These are phyloP conservation scores for Ciconia boyciana DNA, from an alignment of 2,113 vertebrate species.

Conservation along the genomic window DNA sequence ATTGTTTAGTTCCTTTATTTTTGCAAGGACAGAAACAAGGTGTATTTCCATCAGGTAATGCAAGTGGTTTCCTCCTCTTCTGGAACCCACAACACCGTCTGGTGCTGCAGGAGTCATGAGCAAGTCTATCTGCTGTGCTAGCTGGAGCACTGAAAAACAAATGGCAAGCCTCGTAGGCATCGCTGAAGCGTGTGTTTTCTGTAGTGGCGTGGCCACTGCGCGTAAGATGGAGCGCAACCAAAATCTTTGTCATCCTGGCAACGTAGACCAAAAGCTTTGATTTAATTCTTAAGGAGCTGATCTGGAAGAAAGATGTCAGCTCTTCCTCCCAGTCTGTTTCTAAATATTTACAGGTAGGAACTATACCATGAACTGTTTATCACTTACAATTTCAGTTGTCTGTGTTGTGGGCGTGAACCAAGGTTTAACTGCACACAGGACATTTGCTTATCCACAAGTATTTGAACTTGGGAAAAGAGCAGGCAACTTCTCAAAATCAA, in stretches of 20 bases:
- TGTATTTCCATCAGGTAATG: not conserved
- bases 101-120: not conserved
- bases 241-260: not conserved
- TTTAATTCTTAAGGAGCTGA: not conserved
- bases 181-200: not conserved
- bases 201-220: too few species aligned
- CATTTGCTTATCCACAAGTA: not conserved
- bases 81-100: not conserved
- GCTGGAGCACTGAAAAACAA: not conserved
- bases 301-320: not conserved
- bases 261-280: not conserved
- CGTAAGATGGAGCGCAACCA: not conserved
- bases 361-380: not conserved
- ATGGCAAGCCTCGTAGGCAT: not conserved
- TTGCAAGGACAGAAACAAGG: not conserved
- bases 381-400: not conserved
- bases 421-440: not conserved
- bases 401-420: not conserved
- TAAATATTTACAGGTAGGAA: not conserved
- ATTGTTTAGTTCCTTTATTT: not conserved
- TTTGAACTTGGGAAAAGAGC: not conserved
- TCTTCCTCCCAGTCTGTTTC: not conserved
- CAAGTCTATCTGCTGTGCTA: not conserved
- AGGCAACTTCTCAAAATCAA: not conserved
- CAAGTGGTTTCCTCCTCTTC: not conserved